phyloP scores from a whole-genome alignment of 2,113 vertebrate species.

The Procavia capensis region DNA sequence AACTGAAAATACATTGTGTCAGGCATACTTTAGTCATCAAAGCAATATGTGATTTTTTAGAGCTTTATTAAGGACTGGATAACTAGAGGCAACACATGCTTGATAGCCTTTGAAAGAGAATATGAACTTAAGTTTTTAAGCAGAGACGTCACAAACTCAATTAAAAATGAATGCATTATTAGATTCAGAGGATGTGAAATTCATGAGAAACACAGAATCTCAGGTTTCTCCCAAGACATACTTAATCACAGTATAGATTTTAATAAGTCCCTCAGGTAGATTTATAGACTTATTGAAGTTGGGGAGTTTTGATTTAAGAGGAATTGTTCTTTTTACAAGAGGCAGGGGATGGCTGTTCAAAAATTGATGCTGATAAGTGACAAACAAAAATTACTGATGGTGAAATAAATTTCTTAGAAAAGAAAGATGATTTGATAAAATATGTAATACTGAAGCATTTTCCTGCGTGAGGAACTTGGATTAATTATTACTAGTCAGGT shows the following conservation, averaged over 20 bases:
- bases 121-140: neutral
- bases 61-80: neutral
- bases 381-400: neutral
- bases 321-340: neutral
- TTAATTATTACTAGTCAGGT: neutral
- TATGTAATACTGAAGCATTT: neutral
- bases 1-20: too few species aligned
- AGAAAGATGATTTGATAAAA: neutral
- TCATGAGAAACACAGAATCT: neutral
- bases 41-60: too few species aligned
- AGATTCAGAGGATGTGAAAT: neutral
- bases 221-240: neutral
- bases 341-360: neutral
- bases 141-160: neutral
- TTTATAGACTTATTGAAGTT: neutral
- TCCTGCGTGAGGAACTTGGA: neutral
- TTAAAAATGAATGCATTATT: neutral
- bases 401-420: neutral
- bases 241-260: neutral
- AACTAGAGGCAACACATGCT: neutral
- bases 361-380: constrained; percentile 1
- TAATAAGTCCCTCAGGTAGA: neutral
- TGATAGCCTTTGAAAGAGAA: neutral
- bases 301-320: neutral
- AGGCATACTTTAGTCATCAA: too few species aligned